Conservation (phyloP, 2,797 vertebrate species). For the Pampus argenteus region DNA sequence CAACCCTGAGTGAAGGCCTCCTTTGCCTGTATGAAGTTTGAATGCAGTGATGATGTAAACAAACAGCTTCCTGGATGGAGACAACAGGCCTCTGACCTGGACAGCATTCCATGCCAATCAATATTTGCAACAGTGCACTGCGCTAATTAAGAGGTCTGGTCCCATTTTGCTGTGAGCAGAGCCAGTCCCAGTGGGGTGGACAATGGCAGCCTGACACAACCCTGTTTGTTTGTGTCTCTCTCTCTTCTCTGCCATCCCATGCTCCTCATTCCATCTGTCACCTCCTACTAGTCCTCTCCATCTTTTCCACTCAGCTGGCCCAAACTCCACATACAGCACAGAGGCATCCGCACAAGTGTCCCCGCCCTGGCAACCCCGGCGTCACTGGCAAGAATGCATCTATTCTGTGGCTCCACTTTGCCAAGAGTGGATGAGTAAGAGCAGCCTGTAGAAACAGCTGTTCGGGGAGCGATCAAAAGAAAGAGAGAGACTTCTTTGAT, state of each 20-base stretch:
- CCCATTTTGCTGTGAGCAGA: conserved; percentile 16
- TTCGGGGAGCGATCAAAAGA: conserved; percentile 73
- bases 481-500: conserved; percentile 70
- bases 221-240: neutral
- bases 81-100: conserved; percentile 46
- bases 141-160: conserved; percentile 51
- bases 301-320: conserved; percentile 48
- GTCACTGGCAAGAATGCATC: conserved; percentile 62
- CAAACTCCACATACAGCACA: conserved; percentile 39
- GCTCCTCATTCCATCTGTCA: neutral
- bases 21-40: conserved; percentile 18
- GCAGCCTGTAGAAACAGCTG: conserved; percentile 76
- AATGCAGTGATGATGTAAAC: conserved; percentile 37
- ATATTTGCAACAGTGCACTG: conserved; percentile 54
- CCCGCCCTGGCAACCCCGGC: conserved; percentile 65
- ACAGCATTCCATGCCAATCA: conserved; percentile 55
- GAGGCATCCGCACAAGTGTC: conserved; percentile 55
- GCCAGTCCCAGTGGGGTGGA: conserved; percentile 19
- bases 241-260: neutral
- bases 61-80: conserved; percentile 41
- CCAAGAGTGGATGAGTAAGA: conserved; percentile 69
- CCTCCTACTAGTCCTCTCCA: conserved; percentile 15
- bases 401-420: conserved; percentile 70
- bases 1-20: neutral
- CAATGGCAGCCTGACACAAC: conserved; percentile 13